Percentiles rank a stretch among this genome's conserved stretches.
Evolutionary conservation across 2,888 invertebrate genomes (phyloP).

Genomic region (Drosophila meridiana): DNA sequence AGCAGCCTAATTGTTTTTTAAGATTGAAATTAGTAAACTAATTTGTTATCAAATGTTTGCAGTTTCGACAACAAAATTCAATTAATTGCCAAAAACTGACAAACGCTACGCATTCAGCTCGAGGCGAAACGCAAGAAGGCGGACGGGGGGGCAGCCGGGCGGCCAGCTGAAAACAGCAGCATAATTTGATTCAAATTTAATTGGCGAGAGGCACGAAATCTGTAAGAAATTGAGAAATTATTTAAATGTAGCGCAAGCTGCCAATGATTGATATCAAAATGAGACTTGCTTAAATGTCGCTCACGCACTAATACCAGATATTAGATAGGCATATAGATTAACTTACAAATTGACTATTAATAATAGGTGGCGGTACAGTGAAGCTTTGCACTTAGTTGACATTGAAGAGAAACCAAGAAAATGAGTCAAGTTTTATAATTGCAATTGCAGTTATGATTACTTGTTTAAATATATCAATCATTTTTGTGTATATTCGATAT

Average conservation of each 20-base stretch:
- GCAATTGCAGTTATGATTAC: too few species aligned
- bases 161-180: slow-evolving; percentile 26
- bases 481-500: too few species aligned
- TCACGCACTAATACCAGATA: slow-evolving; percentile 1
- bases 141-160: background rate
- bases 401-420: background rate
- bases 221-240: slow-evolving; percentile 68
- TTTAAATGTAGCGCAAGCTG: slow-evolving; percentile 57
- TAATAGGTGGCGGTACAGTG: background rate
- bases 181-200: slow-evolving; percentile 77
- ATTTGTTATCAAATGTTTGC: slow-evolving; percentile 82
- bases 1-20: slow-evolving; percentile 79
- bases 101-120: slow-evolving; percentile 46
- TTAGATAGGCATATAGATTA: background rate
- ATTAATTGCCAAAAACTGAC: slow-evolving; percentile 80
- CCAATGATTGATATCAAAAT: slow-evolving; percentile 36
- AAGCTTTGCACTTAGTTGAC: background rate
- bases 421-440: background rate
- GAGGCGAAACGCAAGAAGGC: slow-evolving; percentile 15
- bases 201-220: slow-evolving; percentile 54
- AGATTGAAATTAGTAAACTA: slow-evolving; percentile 82
- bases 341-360: background rate
- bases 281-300: background rate
- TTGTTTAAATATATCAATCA: too few species aligned
- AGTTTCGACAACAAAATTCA: slow-evolving; percentile 79